These are phyloP conservation scores for Parauchenoglanis ngamensis DNA, from an alignment of 2,797 vertebrate species.

Conservation along the genomic window DNA sequence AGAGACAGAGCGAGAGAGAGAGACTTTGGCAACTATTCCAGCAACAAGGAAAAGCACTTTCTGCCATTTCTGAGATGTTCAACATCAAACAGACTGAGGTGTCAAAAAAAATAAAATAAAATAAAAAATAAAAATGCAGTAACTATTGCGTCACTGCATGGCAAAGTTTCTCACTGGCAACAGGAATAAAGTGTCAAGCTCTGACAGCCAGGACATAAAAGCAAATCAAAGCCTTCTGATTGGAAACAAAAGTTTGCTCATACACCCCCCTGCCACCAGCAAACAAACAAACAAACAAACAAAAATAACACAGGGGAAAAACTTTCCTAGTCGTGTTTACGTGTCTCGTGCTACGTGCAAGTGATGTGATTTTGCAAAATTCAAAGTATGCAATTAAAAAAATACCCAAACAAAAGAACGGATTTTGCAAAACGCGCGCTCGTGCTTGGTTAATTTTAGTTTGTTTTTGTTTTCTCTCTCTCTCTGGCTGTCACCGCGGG, in stretches of 20 bases:
- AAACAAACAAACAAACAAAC: not conserved
- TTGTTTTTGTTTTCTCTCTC: slow-evolving; percentile 32
- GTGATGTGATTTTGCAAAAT: not conserved
- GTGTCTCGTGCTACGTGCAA: slow-evolving; percentile 10
- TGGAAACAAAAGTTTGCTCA: not conserved
- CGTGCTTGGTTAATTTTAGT: not conserved
- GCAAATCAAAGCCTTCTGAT: not conserved
- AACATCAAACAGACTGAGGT: no score
- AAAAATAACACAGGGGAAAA: not conserved
- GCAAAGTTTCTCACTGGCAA: not conserved
- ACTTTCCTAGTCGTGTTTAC: slow-evolving; percentile 4
- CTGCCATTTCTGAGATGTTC: not conserved
- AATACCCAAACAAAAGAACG: not conserved
- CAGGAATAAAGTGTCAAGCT: not conserved
- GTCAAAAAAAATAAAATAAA: not conserved
- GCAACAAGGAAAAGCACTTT: not conserved
- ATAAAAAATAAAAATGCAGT: not conserved
- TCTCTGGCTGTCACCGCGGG: slow-evolving; percentile 70
- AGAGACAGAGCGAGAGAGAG: no score
- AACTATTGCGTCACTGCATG: not conserved
- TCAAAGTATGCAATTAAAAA: not conserved
- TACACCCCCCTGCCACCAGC: not conserved
- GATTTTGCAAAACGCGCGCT: not conserved
- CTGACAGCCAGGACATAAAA: not conserved
- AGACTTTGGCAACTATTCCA: not conserved